Evolutionary conservation across 2,797 vertebrate genomes (phyloP), one percentile per base, ranked within the genome.

Genomic region (Petrocephalus schoutedeni): DNA sequence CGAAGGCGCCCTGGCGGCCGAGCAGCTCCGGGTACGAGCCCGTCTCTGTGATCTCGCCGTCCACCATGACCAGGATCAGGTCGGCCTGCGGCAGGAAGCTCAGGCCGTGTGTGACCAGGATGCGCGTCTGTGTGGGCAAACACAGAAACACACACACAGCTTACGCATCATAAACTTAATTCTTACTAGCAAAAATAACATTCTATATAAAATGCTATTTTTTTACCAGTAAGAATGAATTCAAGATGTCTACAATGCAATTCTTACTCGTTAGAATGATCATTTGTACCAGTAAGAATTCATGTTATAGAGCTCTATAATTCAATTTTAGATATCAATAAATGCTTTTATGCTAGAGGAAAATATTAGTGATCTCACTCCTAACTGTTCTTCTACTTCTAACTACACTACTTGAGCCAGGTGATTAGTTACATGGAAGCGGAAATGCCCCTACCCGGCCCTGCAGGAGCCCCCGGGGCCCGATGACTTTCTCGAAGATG

Each of bases 401-500:
- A 12, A 67, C 36, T 28, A n/a, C 5, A 23, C 83, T 16, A 61
- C 10, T n/a, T 67, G 23, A 74, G 41, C 86, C 14, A 9, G 51
- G 28, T 32, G 14, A 7, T 53, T 14, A 28, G 14, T 54, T 45
- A 83, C n/a, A 3, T 16, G 0, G 12, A 74, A 2, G 28, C 10
- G 36, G 67, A 74, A 74, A 0, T 41, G 16, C 2, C 89, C 95
- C 83, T 91, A 99, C 98, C 95, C 97, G 97, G 90, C 94, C 96
- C 92, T 94, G 97, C 89, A 99, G 95, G 57, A 99, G 91, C 28
- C 98, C 98, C 90, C 95, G 97, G 1, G 97, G 97, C 49, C 98
- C 98, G 19, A 99, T 94, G 91, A 99, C 97, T 12, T 96, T 95
- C 19, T 99, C 98, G 89, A 99, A 99, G 92, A 99, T 98, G 91